Evolutionary conservation across 2,113 vertebrate genomes (phyloP).

Genomic region (Mus spicilegus): DNA sequence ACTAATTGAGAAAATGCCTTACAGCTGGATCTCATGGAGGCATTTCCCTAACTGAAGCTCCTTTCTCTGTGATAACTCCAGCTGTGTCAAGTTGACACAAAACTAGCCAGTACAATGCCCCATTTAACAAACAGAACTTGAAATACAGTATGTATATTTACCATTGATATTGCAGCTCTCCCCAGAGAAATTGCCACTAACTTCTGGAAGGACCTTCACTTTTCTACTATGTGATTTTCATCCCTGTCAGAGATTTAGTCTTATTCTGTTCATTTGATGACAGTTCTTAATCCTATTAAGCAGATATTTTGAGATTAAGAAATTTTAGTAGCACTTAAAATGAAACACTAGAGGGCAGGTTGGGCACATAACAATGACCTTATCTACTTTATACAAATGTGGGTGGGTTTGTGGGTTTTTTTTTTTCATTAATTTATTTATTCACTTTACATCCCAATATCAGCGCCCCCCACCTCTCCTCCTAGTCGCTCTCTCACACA

Average conservation of each 20-base stretch:
- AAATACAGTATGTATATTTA: conserved; percentile 80
- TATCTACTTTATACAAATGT: neutral
- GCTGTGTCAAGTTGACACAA: no score
- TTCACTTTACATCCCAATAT: no score
- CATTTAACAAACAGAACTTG: conserved; percentile 6
- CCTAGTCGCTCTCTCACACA: no score
- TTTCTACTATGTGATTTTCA: conserved; percentile 82
- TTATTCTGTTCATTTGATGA: conserved; percentile 86
- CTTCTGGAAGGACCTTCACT: conserved; percentile 74
- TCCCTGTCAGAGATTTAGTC: conserved; percentile 83
- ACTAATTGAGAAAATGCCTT: no score
- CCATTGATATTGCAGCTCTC: conserved; percentile 80
- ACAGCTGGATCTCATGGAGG: no score
- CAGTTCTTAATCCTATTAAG: conserved; percentile 89
- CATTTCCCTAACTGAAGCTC: no score
- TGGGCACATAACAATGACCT: conserved; percentile 27
- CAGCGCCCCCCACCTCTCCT: no score
- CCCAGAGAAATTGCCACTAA: conserved; percentile 72
- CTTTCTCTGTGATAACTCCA: no score
- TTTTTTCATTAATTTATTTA: no score
- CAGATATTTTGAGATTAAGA: conserved; percentile 79
- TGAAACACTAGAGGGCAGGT: conserved; percentile 85
- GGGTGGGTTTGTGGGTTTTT: neutral
- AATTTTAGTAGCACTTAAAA: conserved; percentile 66
- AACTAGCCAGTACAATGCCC: no score